Conservation (phyloP, 2,888 invertebrate genomes). For the Aquatica leii region DNA sequence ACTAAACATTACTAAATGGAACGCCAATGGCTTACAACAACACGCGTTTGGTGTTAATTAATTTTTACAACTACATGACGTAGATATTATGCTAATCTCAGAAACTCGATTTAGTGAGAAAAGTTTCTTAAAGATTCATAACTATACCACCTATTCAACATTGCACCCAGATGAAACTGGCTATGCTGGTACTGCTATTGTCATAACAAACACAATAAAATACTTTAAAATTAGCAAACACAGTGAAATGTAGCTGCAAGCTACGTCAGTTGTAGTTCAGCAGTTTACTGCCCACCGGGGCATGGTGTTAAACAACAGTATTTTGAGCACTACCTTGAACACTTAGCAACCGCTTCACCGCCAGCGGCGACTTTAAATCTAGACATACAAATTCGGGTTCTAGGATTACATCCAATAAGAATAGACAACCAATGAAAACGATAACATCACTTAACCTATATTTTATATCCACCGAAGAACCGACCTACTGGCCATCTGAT, state of each 20-base stretch:
- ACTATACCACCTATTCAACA: not conserved
- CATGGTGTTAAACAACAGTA: not conserved
- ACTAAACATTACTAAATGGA: not conserved
- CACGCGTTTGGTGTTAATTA: not conserved
- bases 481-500: not conserved
- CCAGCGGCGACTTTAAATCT: not conserved
- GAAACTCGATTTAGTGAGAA: constrained; percentile 1
- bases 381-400: not conserved
- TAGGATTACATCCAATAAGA: not conserved
- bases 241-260: not conserved
- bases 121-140: not conserved
- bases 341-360: not conserved
- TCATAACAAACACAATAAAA: too few species aligned
- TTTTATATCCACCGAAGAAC: not conserved
- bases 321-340: not conserved
- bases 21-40: not conserved
- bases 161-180: too few species aligned
- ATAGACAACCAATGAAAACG: not conserved
- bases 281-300: not conserved
- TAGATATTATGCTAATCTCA: constrained; percentile 2
- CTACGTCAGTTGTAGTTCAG: not conserved
- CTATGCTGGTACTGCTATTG: too few species aligned
- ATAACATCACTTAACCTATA: not conserved
- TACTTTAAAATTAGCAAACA: not conserved
- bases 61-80: not conserved